Evolutionary conservation across 2,797 vertebrate genomes (phyloP), one percentile per base, ranked within the genome.

Genomic region (Mormyrops boulengeri): DNA sequence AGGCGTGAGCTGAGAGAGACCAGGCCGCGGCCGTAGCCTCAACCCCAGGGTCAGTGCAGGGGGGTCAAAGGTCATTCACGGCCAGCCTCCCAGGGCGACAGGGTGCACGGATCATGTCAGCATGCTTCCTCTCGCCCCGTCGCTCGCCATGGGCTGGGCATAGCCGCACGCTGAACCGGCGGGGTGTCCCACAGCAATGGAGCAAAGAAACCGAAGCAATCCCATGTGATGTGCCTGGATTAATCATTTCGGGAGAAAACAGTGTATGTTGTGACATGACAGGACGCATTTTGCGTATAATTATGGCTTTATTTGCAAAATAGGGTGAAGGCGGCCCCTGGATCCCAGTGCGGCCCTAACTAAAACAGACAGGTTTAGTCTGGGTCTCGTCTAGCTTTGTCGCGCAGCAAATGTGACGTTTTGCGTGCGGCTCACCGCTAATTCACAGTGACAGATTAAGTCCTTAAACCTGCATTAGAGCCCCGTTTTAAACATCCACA

Each of bases 11-110:
- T 55, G 91, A 92, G 95, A 95, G 93, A 95, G 95, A 96, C 90
- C 96, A 96, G 95, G 95, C 94, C 95, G 38, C 94, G 94, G 92
- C 93, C 91, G 88, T 95, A 96, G 89, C 96, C 97, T 97, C 95
- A 84, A 96, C 97, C 95, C 95, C 93, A 95, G 96, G 96, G 96
- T 94, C 92, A 91, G 95, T 91, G 44, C 93, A 89, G 91, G 44
- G 93, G 91, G 94, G 96, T 97, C 96, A 95, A 93, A 95, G 97
- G 95, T 96, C 94, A 93, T 89, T 94, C 95, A 95, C 96, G 97
- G 97, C 9, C 44, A 50, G 38, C 44, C 49, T 55, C 49, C 85
- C 22, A 3, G n/a, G 49, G 49, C 8, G 47, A 50, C 26, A 6
- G 50, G 11, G 50, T 30, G 49, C 84, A 26, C 82, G 94, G 94